Evolutionary conservation across 1,140 invertebrate species (phyloP), one percentile per base, ranked within the genome.

Genomic region (Drepana arcuata): DNA sequence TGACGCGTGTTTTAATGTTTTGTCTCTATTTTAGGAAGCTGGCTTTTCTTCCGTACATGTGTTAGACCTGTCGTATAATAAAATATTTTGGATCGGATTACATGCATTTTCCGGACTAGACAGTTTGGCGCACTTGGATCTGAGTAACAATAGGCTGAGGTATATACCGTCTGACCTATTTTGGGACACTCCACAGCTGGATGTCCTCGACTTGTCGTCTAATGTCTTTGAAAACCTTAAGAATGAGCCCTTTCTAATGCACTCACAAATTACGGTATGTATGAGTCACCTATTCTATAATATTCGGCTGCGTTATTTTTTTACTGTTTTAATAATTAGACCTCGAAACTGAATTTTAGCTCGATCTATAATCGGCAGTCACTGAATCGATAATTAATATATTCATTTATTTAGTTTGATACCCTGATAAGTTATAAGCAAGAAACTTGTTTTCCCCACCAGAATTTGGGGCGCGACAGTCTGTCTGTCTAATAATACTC

Each of bases 61-160:
- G 16, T 42, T 84, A 14, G 59, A 81, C 49, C 47, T 84, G 21
- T 82, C 80, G 7, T 67, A 83, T 47, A 84, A 84, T 37, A 38
- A 60, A 12, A 82, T 84, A 49, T 83, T 72, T 40, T 84, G 83
- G 83, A 74, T 84, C 15, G 83, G 77, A 0, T 38, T 84, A 10
- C 78, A 83, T 28, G 83, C 80, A 7, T 80, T 84, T 27, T 53
- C 68, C 2, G 78, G 74, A 0, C 33, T 84, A 21, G 58, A 77
- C 2, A 60, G 73, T 9, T 49, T 84, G 4, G 36, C 54, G 5
- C 59, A 73, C 25, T 32, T 84, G 31, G 65, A 84, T 34, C 41
- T 84, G 2, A 75, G 75, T 25, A 66, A 67, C 16, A 84, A 84
- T 29, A 51, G 72, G 28, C 49, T 84, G 3, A 50, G 78, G 34